phyloP scores from a whole-genome alignment of 2,113 vertebrate species.

The Sebastes fasciatus region DNA sequence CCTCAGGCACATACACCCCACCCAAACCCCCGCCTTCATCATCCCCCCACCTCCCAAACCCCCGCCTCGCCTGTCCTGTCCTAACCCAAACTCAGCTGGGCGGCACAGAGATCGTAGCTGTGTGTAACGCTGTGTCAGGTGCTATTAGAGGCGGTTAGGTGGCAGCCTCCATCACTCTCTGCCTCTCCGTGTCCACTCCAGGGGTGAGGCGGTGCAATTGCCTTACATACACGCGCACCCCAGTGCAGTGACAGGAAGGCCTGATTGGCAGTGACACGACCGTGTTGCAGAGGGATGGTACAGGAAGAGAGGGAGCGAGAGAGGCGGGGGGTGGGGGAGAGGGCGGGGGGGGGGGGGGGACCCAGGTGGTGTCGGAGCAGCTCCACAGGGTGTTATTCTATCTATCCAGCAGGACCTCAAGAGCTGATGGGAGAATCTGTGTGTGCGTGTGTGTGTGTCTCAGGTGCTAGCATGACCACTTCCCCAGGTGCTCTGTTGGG shows the following conservation, averaged over 20 bases:
- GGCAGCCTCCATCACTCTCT: slow-evolving; percentile 83
- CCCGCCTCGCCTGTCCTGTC: slow-evolving; percentile 53
- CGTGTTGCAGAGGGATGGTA: slow-evolving; percentile 75
- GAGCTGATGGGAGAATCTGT: slow-evolving; percentile 64
- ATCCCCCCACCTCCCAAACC: slow-evolving; percentile 10
- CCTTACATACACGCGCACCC: slow-evolving; percentile 72
- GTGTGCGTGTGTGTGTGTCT: slow-evolving; percentile 54
- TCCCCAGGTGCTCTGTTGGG: slow-evolving; percentile 79
- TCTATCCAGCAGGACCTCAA: slow-evolving; percentile 72
- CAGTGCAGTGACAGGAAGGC: slow-evolving; percentile 78
- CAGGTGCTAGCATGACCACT: slow-evolving; percentile 75
- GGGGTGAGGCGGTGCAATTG: slow-evolving; percentile 82
- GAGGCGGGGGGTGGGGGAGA: slow-evolving; percentile 44
- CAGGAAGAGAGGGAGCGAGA: slow-evolving; percentile 51
- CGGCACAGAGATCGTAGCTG: slow-evolving; percentile 72
- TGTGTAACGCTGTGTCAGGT: slow-evolving; percentile 82
- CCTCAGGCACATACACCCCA: slow-evolving; percentile 45
- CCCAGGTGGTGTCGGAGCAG: slow-evolving; percentile 79
- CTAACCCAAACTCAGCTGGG: slow-evolving; percentile 80
- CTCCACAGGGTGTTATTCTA: slow-evolving; percentile 82
- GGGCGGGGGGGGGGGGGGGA: slow-evolving; percentile 44
- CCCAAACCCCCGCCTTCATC: slow-evolving; percentile 32
- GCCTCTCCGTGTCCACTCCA: slow-evolving; percentile 79
- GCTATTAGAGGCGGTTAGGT: slow-evolving; percentile 84
- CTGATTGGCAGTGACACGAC: slow-evolving; percentile 83